Conservation (phyloP, 2,113 vertebrate species). For the Amia ocellicauda region DNA sequence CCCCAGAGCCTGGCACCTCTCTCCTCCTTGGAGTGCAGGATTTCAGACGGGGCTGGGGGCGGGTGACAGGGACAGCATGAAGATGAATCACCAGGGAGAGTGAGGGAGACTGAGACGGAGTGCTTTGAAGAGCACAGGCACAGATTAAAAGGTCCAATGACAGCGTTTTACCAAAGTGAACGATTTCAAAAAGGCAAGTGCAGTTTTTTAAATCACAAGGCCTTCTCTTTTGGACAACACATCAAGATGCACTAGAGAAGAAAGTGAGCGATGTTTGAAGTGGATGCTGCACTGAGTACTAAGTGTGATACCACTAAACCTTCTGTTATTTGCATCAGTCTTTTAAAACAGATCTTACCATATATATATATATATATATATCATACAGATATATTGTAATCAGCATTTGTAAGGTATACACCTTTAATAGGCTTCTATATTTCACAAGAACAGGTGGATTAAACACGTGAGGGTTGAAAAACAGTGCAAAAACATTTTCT, state of each 20-base stretch:
- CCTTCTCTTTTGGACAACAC: conserved; percentile 4
- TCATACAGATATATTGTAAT: no score
- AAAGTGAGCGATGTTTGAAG: no score
- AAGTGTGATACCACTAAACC: no score
- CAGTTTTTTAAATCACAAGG: conserved; percentile 1
- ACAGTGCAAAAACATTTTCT: no score
- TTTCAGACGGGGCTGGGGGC: not conserved
- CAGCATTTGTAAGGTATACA: no score
- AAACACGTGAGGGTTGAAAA: no score
- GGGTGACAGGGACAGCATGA: conserved; percentile 19
- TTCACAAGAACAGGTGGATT: no score
- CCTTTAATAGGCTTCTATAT: no score
- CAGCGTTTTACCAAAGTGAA: not conserved
- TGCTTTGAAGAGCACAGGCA: not conserved
- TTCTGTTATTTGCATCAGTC: no score
- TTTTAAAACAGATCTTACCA: no score
- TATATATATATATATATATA: no score
- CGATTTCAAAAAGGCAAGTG: not conserved
- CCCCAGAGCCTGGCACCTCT: not conserved
- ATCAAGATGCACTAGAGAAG: not conserved
- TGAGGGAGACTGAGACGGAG: not conserved
- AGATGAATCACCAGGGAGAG: conserved; percentile 24
- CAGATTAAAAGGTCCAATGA: conserved; percentile 9
- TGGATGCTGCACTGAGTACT: no score
- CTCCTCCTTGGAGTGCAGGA: not conserved